phyloP scores from a whole-genome alignment of 2,113 vertebrate genomes.

The Rhinolophus sinicus region DNA sequence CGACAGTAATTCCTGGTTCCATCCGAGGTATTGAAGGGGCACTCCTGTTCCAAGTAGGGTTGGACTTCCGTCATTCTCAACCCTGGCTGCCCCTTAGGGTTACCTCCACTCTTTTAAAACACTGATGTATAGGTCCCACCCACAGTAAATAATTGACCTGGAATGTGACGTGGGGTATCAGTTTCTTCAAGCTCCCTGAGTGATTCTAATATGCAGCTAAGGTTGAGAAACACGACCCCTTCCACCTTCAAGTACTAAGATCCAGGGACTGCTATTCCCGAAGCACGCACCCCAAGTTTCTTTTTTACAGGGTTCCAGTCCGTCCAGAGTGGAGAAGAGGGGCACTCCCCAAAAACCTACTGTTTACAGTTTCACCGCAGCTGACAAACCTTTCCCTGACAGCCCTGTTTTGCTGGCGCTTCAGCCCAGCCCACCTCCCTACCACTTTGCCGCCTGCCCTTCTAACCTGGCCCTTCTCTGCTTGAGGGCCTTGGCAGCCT shows the following conservation, averaged over 20 bases:
- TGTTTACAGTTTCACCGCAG: neutral
- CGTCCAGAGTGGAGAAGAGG: neutral
- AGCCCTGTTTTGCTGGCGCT: neutral
- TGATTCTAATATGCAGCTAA: neutral
- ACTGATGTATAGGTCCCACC: neutral
- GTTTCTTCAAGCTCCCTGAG: neutral
- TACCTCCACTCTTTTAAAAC: neutral
- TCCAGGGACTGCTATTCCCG: neutral
- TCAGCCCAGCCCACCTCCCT: neutral
- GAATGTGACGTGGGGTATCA: neutral
- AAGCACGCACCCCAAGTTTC: neutral
- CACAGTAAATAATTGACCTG: neutral
- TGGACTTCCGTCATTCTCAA: neutral
- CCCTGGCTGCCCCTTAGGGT: neutral
- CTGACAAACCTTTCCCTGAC: neutral
- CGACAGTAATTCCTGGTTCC: neutral
- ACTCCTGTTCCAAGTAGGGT: neutral
- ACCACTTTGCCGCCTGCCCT: neutral
- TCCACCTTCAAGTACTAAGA: neutral
- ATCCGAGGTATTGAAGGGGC: neutral
- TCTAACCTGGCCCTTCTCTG: slow-evolving; percentile 51
- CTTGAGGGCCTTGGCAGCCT: slow-evolving; percentile 38
- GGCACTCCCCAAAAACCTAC: neutral
- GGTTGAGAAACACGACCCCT: neutral
- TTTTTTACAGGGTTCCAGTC: neutral